Evolutionary conservation across 2,888 invertebrate species (phyloP).

Genomic region (Limnephilus auricula): DNA sequence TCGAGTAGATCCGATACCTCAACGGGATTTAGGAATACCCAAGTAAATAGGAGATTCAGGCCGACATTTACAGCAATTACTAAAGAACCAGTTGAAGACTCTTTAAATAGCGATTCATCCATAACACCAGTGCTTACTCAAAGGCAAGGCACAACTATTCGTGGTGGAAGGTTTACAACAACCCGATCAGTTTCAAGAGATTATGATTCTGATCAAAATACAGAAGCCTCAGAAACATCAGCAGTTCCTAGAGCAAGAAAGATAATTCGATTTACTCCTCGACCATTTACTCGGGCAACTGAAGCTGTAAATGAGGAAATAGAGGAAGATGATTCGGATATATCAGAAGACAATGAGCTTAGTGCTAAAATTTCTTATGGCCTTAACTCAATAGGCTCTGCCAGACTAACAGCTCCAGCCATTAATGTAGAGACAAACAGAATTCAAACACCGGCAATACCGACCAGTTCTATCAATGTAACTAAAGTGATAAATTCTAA

Average conservation of each 20-base stretch:
- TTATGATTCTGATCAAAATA: slow-evolving; percentile 57
- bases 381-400: slow-evolving; percentile 55
- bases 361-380: slow-evolving; percentile 58
- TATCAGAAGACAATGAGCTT: slow-evolving; percentile 62
- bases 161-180: slow-evolving; percentile 73
- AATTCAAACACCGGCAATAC: slow-evolving; percentile 19
- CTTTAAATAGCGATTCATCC: slow-evolving; percentile 73
- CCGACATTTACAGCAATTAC: slow-evolving; percentile 69
- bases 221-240: slow-evolving; percentile 62
- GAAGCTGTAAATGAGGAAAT: slow-evolving; percentile 63
- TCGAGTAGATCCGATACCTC: slow-evolving; percentile 68
- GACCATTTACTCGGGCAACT: slow-evolving; percentile 72
- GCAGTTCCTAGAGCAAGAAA: slow-evolving; percentile 60
- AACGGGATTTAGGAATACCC: slow-evolving; percentile 68
- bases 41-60: slow-evolving; percentile 67
- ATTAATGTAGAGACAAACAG: slow-evolving; percentile 54
- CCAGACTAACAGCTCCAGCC: slow-evolving; percentile 60
- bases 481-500: slow-evolving; percentile 65
- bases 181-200: slow-evolving; percentile 35
- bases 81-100: slow-evolving; percentile 68
- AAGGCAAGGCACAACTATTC: slow-evolving; percentile 71
- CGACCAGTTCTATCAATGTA: slow-evolving; percentile 55
- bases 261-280: slow-evolving; percentile 74
- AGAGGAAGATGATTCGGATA: slow-evolving; percentile 55
- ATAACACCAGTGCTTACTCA: slow-evolving; percentile 73